Conservation (phyloP, 2,888 invertebrate species). For the Ischnura elegans region DNA sequence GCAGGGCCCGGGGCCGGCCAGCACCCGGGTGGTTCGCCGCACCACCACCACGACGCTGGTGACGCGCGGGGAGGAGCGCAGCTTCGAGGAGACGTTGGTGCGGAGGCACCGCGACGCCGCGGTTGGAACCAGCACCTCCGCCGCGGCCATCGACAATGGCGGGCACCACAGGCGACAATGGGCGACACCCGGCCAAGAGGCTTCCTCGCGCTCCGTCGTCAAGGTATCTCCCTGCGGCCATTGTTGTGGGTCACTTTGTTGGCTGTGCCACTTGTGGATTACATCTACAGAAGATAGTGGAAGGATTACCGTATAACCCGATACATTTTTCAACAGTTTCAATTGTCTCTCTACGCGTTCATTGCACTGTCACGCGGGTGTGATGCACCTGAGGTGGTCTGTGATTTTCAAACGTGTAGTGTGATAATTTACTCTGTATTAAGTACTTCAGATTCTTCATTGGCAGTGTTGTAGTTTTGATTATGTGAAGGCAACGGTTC, state of each 20-base stretch:
- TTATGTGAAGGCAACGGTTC: too few species aligned
- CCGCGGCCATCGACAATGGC: background rate
- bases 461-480: too few species aligned
- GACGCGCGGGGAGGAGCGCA: slow-evolving; percentile 91
- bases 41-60: slow-evolving; percentile 86
- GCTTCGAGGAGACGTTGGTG: slow-evolving; percentile 83
- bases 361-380: too few species aligned
- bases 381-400: too few species aligned
- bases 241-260: background rate
- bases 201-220: background rate
- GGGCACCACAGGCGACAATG: background rate
- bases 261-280: too few species aligned
- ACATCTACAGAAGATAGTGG: too few species aligned
- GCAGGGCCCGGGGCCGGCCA: slow-evolving; percentile 89
- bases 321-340: too few species aligned
- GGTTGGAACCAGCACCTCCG: slow-evolving; percentile 10
- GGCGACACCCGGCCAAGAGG: background rate
- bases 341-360: too few species aligned
- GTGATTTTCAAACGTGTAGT: too few species aligned
- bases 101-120: slow-evolving; percentile 53
- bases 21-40: slow-evolving; percentile 91
- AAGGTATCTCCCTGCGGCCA: background rate
- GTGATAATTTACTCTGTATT: too few species aligned
- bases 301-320: too few species aligned
- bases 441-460: too few species aligned